Evolutionary conservation across 1,140 invertebrate genomes (phyloP), one percentile per base, ranked within the genome.

Genomic region (Drosophila repleta): DNA sequence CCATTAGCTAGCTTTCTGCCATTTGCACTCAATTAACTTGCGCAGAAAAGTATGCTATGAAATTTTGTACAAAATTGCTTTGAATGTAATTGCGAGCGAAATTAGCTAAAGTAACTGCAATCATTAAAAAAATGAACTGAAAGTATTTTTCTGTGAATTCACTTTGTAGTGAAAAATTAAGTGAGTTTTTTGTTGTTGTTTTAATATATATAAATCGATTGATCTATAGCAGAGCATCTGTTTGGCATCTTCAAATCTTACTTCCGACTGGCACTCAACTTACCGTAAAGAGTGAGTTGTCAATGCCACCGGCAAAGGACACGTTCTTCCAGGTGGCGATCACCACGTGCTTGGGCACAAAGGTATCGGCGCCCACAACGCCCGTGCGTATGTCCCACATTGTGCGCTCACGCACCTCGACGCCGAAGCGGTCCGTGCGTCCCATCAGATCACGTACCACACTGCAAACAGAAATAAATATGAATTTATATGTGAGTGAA

Each of bases 311-410:
- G 79, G 96, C 95, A 91, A 98, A 98, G 0, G 97, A 97, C 91
- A 99, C 95, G 90, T 99, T 98, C 91, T 97, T 98, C 98, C 98
- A 99, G 1, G 98, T 99, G n/a, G 97, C 94, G 76, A 98, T 97
- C 41, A 97, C 93, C 3, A 95, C 96, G 84, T 98, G 97, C 89
- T 98, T 98, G 0, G 98, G 97, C 52, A 94, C 93, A 92, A 99
- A 99, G 0, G 95, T 96, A 24, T 97, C 96, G 0, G 98, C 95
- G 0, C 98, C 98, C 26, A 99, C 96, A 41, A 99, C 97, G 3
- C 97, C 97, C 76, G 97, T 94, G 17, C 97, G 94, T 46, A 99
- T 96, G 85, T 98, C 97, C 95, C 96, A 96, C 79, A 95, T 97
- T 0, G 97, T 81, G 39, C 97, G 93, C 91, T 98, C 96, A 49